phyloP scores from a whole-genome alignment of 2,113 vertebrate genomes.

The Rhinopomastus cyanomelas region DNA sequence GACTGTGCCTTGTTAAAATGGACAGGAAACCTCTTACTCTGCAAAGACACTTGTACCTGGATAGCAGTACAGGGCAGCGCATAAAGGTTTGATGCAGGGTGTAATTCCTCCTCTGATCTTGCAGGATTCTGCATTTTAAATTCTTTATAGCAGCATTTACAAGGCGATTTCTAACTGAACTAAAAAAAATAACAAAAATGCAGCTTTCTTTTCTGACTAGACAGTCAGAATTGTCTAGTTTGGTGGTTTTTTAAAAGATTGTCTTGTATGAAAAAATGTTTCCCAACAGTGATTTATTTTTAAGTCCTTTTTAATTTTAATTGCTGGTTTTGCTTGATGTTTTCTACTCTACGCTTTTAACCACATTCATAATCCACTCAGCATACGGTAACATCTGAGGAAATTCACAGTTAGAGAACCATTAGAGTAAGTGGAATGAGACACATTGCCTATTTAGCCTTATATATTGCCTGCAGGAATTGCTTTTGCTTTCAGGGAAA shows the following conservation, averaged over 20 bases:
- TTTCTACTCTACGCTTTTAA: neutral
- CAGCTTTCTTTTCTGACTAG: neutral
- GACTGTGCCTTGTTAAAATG: neutral
- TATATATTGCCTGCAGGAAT: slow-evolving; percentile 29
- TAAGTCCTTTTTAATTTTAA: neutral
- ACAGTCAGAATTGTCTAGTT: neutral
- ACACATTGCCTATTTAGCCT: slow-evolving; percentile 14
- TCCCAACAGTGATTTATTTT: neutral
- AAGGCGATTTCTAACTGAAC: neutral
- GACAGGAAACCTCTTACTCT: neutral
- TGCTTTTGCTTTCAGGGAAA: slow-evolving; percentile 16
- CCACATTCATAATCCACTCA: neutral
- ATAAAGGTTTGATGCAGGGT: neutral
- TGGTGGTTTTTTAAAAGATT: neutral
- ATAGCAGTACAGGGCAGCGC: neutral
- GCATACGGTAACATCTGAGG: neutral
- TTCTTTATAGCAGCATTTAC: neutral
- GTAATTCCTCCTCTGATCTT: neutral
- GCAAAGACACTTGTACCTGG: neutral
- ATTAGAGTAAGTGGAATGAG: slow-evolving; percentile 21
- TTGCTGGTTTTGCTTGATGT: neutral
- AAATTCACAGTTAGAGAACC: neutral
- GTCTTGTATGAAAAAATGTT: rapidly evolving
- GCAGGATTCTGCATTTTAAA: neutral
- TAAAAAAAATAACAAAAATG: too few relatives aligned